Evolutionary conservation across 2,797 vertebrate genomes (phyloP).

Genomic region (Zalophus californianus): DNA sequence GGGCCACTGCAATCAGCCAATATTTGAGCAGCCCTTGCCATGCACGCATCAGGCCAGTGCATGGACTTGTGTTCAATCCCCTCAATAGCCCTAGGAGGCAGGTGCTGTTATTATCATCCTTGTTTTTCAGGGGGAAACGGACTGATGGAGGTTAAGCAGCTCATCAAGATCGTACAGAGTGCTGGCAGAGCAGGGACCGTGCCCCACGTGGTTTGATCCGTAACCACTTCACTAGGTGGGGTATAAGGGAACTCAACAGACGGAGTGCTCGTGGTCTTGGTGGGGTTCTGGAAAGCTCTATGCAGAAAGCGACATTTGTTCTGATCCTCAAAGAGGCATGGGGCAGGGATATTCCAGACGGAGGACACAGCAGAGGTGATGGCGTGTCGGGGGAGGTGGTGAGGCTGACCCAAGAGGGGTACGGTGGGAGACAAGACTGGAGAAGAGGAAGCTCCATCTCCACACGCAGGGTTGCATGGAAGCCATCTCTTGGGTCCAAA

Average conservation of each 20-base stretch:
- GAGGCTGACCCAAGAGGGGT: background rate
- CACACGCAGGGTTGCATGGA: background rate
- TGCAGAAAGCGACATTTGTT: no score
- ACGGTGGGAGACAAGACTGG: background rate
- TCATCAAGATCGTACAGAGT: background rate
- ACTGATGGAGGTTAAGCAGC: background rate
- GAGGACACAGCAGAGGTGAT: background rate
- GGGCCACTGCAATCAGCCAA: background rate
- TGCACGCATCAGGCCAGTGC: accelerated
- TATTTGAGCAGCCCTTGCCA: background rate
- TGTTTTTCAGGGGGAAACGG: background rate
- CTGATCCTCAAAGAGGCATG: background rate
- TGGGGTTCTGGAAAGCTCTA: background rate
- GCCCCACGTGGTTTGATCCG: no score
- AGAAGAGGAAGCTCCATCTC: background rate
- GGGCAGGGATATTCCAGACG: background rate
- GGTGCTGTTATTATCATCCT: background rate
- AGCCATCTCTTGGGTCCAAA: accelerated
- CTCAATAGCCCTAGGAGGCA: no score
- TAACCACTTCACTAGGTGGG: background rate
- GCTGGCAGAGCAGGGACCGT: background rate
- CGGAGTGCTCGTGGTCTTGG: background rate
- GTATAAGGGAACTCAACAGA: background rate
- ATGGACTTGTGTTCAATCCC: background rate
- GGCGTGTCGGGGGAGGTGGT: accelerated